A percentile compares a stretch with the other conserved stretches of the same genome.
phyloP scores from a whole-genome alignment of 1,140 invertebrate genomes.

The Cryptotermes secundus region DNA sequence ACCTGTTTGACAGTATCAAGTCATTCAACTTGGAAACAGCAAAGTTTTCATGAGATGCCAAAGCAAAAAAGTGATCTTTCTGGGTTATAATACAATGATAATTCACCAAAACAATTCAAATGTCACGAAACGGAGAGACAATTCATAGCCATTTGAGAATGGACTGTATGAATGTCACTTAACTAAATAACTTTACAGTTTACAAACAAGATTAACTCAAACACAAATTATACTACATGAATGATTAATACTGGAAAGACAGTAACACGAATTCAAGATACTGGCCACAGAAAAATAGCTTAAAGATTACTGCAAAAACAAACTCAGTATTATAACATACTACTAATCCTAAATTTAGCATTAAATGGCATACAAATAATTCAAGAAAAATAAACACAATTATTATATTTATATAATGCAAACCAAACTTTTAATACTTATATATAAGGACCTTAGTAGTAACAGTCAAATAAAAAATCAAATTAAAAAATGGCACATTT shows the following conservation, averaged over 20 bases:
- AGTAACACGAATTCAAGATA: neutral
- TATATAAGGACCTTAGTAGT: neutral
- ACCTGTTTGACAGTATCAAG: neutral
- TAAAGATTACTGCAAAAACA: neutral
- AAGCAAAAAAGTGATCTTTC: neutral
- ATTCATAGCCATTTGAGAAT: neutral
- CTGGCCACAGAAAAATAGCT: neutral
- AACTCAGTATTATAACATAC: neutral
- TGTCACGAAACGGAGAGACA: neutral
- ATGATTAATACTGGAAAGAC: neutral
- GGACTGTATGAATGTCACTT: neutral
- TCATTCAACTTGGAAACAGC: neutral
- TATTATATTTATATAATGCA: no score
- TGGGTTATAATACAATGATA: neutral
- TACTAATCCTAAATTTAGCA: no score
- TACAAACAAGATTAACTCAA: neutral
- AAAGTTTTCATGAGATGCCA: neutral
- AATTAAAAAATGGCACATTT: constrained; percentile 19
- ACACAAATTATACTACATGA: neutral
- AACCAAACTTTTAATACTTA: neutral
- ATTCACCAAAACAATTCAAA: neutral
- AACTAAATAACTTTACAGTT: neutral
- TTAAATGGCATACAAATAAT: no score
- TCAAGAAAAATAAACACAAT: no score
- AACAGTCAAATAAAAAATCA: neutral